Base-by-base conservation (phyloP, 1,140 invertebrate genomes). In the Centruroides sculpturatus region DNA sequence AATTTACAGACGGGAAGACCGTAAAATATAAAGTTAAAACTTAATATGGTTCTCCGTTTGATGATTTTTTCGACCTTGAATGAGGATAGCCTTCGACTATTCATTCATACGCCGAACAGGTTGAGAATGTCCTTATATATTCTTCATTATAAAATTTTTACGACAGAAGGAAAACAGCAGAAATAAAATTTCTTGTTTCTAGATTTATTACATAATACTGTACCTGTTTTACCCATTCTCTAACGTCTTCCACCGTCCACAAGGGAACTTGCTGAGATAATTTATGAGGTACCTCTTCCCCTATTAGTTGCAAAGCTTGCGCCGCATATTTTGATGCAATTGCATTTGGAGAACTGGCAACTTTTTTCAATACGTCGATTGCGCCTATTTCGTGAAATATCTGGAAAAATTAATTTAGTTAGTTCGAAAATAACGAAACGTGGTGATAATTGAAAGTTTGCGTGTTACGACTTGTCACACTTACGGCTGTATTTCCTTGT, bases 251-350 rank as follows among this genome's bases (percentile, higher is more conserved):
- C 4, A 83, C 85, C 0, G 89, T 95, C 97, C 97, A 99, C 0
- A 98, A 77, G 0, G 96, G 96, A 3, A 98, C 94, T 74, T 98
- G 94, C 72, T 98, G 95, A 35, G 92, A 96, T 41, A 99, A 76
- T 73, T 96, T 97, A 69, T 98, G 93, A 0, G 95, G 95, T 11
- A 98, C 86, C 71, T 93, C 89, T 74, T 98, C 95, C 0, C 94
- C 95, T 53, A 99, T 96, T 3, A 97, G 78, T 61, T 89, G 81
- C 63, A 99, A 76, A 0, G 96, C 95, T 77, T 98, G 92, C 3
- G 87, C 92, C 0, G 96, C 95, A 72, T 94, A 97, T 74, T 95
- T 96, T 0, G 94, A 96, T 1, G 95, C 95, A 6, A 97, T 86
- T 7, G 94, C 93, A 73, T 98, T 98, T 1, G 96, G 95, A 73